Evolutionary conservation across 2,797 vertebrate species (phyloP), one percentile per base, ranked within the genome.

Genomic region (Bucorvus abyssinicus): DNA sequence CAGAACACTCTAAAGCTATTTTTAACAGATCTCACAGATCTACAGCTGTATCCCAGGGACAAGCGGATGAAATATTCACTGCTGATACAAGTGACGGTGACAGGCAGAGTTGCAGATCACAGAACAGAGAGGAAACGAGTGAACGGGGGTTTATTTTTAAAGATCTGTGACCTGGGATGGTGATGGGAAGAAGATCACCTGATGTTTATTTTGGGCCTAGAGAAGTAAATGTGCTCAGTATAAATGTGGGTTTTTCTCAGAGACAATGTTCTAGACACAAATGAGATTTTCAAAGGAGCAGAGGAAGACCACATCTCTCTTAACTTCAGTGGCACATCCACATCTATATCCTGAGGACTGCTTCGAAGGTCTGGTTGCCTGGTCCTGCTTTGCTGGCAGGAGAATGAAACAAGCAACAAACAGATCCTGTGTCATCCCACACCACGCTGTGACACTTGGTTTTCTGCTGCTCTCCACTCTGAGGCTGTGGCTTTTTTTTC

Each of bases 41-140:
- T 86, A 76, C 30, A 64, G 71, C 84, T 87, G 77, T 75, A 94
- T 80, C 83, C 57, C 84, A 94, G 92, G 3, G 77, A 96, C 77
- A 89, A 77, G 74, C 52, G 7, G 86, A 93, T 71, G 49, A 60
- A 90, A 85, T 71, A 44, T 53, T 80, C 65, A 14, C 63, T 3
- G 5, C 3, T 82, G 87, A 80, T 56, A 60, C 27, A 9, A 85
- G 69, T 42, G 49, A n/a, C 4, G 19, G 32, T 56, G 91, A 87
- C 76, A 36, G 3, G n/a, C 65, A 29, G 63, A 59, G 63, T 24
- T 89, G 60, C 75, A 92, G 63, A 74, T 81, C 89, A 64, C 68
- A 79, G 64, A 50, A 59, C 68, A 78, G 47, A 79, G 56, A 34
- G 34, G 57, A 80, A 87, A 59, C 52, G 22, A 75, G 42, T 30